phyloP scores from a whole-genome alignment of 2,888 invertebrate genomes.

The Eupithecia insigniata region DNA sequence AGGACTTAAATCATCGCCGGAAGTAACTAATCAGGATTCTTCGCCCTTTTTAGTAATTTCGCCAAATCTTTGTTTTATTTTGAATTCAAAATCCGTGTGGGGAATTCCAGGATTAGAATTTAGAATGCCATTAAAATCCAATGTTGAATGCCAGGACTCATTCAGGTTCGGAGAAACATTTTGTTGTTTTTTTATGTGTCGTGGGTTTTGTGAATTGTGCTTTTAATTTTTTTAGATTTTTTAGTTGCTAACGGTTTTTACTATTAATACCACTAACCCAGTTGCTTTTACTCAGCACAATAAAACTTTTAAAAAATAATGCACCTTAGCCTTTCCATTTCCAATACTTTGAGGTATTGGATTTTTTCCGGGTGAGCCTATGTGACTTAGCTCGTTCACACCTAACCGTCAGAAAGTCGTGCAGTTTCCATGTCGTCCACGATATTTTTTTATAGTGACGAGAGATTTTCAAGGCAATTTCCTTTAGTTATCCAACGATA shows the following conservation, averaged over 20 bases:
- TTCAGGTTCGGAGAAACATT: slow-evolving; percentile 9
- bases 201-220: background rate
- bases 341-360: too few species aligned
- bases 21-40: slow-evolving; percentile 77
- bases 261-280: background rate
- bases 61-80: slow-evolving; percentile 46
- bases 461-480: too few species aligned
- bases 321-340: too few species aligned
- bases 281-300: background rate
- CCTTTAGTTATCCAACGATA: too few species aligned
- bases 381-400: too few species aligned
- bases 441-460: too few species aligned
- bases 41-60: slow-evolving; percentile 66
- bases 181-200: background rate
- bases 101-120: slow-evolving; percentile 29
- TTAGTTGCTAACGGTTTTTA: background rate
- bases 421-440: too few species aligned
- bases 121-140: slow-evolving; percentile 13
- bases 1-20: slow-evolving; percentile 70
- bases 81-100: slow-evolving; percentile 24
- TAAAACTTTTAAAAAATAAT: background rate
- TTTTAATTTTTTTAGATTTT: background rate
- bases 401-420: too few species aligned
- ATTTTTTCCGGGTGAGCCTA: too few species aligned
- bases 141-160: slow-evolving; percentile 1